Conservation (phyloP, 2,113 vertebrate genomes). For the Speoplatyrhinus poulsoni region DNA sequence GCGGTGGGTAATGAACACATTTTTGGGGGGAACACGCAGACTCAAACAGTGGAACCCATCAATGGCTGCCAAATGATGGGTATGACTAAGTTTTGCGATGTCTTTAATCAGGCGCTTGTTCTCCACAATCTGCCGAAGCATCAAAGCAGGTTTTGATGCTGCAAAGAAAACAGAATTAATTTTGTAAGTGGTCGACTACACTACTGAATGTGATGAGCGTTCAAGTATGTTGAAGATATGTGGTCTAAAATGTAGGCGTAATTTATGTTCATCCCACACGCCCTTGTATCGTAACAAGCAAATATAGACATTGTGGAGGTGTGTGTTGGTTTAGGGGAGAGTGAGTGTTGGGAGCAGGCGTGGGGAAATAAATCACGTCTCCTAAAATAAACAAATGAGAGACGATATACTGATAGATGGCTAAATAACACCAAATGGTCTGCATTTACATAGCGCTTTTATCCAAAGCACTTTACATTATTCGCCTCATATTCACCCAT, state of each 20-base stretch:
- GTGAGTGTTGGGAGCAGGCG: too few species aligned
- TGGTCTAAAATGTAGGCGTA: neutral
- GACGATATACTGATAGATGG: too few species aligned
- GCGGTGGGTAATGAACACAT: neutral
- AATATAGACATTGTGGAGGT: too few species aligned
- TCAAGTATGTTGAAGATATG: neutral
- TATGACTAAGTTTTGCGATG: neutral
- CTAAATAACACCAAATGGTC: too few species aligned
- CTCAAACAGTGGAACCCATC: constrained; percentile 2
- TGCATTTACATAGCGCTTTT: too few species aligned
- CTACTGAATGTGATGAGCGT: neutral
- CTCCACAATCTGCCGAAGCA: neutral
- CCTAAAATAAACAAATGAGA: too few species aligned
- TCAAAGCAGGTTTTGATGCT: neutral
- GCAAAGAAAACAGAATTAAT: neutral
- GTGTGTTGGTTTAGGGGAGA: too few species aligned
- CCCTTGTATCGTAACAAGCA: too few species aligned
- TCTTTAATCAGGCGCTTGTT: neutral
- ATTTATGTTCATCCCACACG: neutral
- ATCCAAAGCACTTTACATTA: too few species aligned
- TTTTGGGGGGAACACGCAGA: neutral
- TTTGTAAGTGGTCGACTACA: neutral
- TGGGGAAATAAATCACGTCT: too few species aligned
- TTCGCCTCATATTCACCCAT: too few species aligned
- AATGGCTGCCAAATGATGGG: neutral